Conservation (phyloP, 1,140 invertebrate genomes). For the Dolichoris vasculosae region DNA sequence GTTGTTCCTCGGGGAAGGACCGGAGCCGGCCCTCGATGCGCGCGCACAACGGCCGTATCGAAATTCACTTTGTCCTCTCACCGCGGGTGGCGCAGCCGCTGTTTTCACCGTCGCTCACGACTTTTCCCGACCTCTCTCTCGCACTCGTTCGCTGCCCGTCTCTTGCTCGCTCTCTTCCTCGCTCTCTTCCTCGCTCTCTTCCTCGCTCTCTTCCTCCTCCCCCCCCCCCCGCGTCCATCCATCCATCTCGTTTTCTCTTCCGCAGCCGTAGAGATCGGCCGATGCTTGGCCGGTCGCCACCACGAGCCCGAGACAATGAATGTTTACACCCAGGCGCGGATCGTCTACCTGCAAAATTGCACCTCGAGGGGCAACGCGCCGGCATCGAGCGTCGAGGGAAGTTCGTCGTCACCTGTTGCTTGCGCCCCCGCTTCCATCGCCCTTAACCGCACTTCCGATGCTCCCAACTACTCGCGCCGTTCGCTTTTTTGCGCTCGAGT, state of each 20-base stretch:
- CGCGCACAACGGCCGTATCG: constrained; percentile 11
- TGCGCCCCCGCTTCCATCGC: background rate
- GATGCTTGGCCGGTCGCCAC: background rate
- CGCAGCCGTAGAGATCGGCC: no score
- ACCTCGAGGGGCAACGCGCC: background rate
- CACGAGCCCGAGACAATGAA: background rate
- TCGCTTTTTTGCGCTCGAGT: background rate
- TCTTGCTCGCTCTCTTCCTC: no score
- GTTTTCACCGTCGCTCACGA: background rate
- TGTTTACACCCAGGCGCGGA: background rate
- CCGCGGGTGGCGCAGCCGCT: constrained; percentile 1
- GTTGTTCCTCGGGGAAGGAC: background rate
- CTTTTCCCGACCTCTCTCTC: constrained; percentile 9
- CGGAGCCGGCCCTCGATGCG: constrained; percentile 5
- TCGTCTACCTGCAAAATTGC: constrained; percentile 3
- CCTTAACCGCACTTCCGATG: background rate
- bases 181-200: no score
- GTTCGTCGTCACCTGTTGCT: constrained; percentile 20
- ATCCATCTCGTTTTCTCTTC: no score
- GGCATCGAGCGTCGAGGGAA: background rate
- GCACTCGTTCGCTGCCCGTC: no score
- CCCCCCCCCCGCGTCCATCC: no score
- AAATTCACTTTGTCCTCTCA: constrained; percentile 12
- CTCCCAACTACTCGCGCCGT: background rate
- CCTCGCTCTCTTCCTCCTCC: no score